Conservation (phyloP, 2,888 invertebrate species). For the Macrosoma leucophasiata region DNA sequence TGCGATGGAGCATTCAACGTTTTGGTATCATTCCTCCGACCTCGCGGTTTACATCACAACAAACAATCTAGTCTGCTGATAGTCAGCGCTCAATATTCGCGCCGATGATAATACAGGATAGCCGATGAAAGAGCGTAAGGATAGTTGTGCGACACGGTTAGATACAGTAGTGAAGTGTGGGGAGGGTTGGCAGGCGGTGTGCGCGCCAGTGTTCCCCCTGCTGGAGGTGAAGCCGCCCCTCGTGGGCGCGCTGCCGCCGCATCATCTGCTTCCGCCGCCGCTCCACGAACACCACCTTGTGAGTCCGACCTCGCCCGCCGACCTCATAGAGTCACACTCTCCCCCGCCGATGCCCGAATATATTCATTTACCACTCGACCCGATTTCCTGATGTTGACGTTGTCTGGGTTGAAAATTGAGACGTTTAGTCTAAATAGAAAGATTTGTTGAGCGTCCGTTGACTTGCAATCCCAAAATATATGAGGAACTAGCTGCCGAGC, state of each 20-base stretch:
- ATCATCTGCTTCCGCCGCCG: slow-evolving; percentile 76
- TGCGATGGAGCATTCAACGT: too few species aligned
- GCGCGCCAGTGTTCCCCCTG: slow-evolving; percentile 74
- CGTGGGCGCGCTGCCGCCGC: slow-evolving; percentile 69
- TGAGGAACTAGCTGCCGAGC: too few species aligned
- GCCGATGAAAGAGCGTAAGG: slow-evolving; percentile 2
- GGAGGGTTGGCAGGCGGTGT: slow-evolving; percentile 56
- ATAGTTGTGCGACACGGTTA: slow-evolving; percentile 13
- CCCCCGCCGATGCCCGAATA: slow-evolving; percentile 6
- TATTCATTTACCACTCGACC: too few species aligned
- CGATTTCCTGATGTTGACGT: too few species aligned
- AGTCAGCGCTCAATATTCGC: too few species aligned
- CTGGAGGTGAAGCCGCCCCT: slow-evolving; percentile 72
- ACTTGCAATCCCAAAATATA: too few species aligned
- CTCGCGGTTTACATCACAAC: too few species aligned
- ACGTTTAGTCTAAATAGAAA: background rate
- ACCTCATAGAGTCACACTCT: slow-evolving; percentile 37
- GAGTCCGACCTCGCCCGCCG: slow-evolving; percentile 42
- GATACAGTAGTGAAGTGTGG: too few species aligned
- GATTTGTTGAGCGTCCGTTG: background rate
- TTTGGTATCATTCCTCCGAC: too few species aligned
- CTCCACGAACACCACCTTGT: slow-evolving; percentile 80
- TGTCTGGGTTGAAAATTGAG: too few species aligned
- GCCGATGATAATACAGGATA: background rate
- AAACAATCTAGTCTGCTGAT: too few species aligned